Conservation (phyloP, 1,140 invertebrate species). For the Bilobella aurantiaca region DNA sequence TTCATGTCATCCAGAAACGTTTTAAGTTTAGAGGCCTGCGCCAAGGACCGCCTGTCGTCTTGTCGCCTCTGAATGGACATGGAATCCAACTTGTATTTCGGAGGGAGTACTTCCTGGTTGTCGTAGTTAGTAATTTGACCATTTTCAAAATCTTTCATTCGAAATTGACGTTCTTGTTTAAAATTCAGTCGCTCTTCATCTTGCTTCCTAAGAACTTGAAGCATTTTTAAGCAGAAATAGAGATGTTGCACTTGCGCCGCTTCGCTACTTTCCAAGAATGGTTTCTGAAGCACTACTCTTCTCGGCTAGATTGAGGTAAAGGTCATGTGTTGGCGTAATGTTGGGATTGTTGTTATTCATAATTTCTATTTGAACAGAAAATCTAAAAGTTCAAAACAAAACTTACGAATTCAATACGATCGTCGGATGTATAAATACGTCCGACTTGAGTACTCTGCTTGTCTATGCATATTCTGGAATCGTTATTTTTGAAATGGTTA, state of each 20-base stretch:
- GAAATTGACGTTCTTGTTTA: neutral
- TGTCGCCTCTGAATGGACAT: neutral
- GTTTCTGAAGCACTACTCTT: neutral
- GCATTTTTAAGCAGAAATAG: neutral
- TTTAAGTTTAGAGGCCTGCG: neutral
- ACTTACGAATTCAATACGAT: too few relatives aligned
- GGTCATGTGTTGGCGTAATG: neutral
- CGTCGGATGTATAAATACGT: too few relatives aligned
- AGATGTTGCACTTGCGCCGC: neutral
- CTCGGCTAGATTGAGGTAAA: neutral
- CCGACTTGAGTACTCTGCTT: too few relatives aligned
- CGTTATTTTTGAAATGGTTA: neutral
- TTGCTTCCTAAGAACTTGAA: neutral
- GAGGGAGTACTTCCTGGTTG: neutral
- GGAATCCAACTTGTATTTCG: neutral
- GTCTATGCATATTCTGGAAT: neutral
- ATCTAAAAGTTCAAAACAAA: too few relatives aligned
- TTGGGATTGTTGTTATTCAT: neutral
- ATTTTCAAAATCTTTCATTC: neutral
- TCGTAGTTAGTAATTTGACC: neutral
- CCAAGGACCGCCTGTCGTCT: neutral
- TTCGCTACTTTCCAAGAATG: slow-evolving; percentile 2
- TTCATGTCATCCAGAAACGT: neutral
- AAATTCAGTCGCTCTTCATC: neutral
- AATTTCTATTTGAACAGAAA: neutral